Evolutionary conservation across 92 coral and sea anemone genomes (phyloP).

Genomic region (Zoanthus gigantus): DNA sequence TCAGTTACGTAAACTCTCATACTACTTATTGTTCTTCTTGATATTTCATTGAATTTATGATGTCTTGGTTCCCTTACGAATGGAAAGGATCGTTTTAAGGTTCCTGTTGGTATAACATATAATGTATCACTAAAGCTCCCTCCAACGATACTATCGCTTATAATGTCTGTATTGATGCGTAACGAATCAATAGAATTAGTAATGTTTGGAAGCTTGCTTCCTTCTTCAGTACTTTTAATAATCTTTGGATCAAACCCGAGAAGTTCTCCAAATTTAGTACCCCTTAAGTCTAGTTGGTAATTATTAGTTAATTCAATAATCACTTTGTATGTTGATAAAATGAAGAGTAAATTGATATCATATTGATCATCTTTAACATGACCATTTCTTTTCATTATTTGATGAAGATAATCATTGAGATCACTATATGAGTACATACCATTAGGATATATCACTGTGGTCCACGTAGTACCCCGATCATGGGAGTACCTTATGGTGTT

Average conservation of each 20-base stretch:
- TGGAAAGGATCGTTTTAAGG: too few species aligned
- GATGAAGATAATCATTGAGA: too few species aligned
- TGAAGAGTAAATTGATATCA: background rate
- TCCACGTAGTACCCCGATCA: background rate
- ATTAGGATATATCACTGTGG: background rate
- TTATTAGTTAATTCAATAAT: background rate
- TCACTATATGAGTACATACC: too few species aligned
- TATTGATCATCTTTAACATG: background rate
- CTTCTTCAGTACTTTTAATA: background rate
- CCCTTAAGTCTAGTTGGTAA: background rate
- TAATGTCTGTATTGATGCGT: background rate
- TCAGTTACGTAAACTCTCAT: too few species aligned
- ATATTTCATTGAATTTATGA: too few species aligned
- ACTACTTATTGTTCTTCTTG: too few species aligned
- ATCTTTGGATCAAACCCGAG: conserved; percentile 5
- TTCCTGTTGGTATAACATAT: conserved; percentile 6
- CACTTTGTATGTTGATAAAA: background rate
- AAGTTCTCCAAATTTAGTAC: conserved; percentile 2
- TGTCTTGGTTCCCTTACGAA: background rate
- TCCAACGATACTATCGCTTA: background rate
- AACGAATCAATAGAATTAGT: too few species aligned
- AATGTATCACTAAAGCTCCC: background rate
- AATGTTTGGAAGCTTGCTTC: background rate
- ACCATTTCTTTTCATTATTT: background rate
- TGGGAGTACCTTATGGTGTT: background rate